Conservation (phyloP, 2,113 vertebrate species). For the Tiliqua scincoides region DNA sequence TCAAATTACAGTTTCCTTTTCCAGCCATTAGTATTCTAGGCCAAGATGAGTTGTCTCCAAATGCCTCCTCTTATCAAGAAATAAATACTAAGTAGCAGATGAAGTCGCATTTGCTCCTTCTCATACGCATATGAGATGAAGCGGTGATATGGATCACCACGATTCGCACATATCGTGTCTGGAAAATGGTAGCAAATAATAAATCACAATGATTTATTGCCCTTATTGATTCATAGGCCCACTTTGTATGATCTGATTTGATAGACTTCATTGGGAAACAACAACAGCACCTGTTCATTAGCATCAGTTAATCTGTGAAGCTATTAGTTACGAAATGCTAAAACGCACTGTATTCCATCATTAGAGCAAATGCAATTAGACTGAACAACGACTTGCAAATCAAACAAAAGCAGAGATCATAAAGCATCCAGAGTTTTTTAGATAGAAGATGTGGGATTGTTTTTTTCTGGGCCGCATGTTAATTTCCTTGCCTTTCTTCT, state of each 20-base stretch:
- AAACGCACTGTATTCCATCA: conserved; percentile 55
- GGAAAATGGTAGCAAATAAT: conserved; percentile 61
- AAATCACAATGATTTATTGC: conserved; percentile 68
- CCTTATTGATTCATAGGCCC: conserved; percentile 58
- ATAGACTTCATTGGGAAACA: conserved; percentile 56
- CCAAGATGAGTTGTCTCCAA: neutral
- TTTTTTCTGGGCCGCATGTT: conserved; percentile 43
- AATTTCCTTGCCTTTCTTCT: conserved; percentile 25
- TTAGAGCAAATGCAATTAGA: conserved; percentile 70
- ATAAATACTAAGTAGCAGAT: neutral
- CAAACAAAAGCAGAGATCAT: conserved; percentile 65
- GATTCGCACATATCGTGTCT: conserved; percentile 32
- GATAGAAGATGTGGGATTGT: conserved; percentile 22
- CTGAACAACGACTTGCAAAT: conserved; percentile 77
- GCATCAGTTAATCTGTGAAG: conserved; percentile 73
- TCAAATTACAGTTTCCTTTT: neutral
- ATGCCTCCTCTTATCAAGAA: conserved; percentile 1
- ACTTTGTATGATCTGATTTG: conserved; percentile 64
- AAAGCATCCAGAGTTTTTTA: conserved; percentile 60
- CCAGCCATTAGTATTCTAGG: neutral
- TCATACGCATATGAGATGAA: conserved; percentile 8
- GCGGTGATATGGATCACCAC: neutral
- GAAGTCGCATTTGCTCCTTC: conserved; percentile 13
- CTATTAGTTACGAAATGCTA: conserved; percentile 68
- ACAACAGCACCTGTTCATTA: conserved; percentile 69